Evolutionary conservation across 2,113 vertebrate genomes (phyloP).

Genomic region (Onychorhynchus coronatus): DNA sequence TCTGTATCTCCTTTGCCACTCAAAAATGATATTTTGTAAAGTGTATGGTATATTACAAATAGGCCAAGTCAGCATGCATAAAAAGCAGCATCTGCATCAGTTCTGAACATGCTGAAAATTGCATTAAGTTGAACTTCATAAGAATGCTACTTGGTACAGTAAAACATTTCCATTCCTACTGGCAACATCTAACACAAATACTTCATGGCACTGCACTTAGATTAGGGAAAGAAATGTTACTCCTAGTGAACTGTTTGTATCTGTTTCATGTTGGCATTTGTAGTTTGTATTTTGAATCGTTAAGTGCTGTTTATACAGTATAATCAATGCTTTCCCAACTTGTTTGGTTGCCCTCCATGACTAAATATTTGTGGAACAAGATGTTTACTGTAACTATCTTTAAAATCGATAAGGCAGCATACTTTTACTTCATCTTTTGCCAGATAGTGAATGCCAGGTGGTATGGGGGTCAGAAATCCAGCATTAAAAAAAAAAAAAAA

Average conservation of each 20-base stretch:
- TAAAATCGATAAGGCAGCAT: conserved; percentile 58
- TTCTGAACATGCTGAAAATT: conserved; percentile 61
- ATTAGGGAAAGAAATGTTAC: conserved; percentile 55
- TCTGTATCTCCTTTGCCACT: conserved; percentile 22
- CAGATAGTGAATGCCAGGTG: conserved; percentile 53
- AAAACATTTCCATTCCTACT: conserved; percentile 57
- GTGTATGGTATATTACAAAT: conserved; percentile 32
- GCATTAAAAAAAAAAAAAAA: background rate
- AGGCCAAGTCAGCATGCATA: conserved; percentile 48
- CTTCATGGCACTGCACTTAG: conserved; percentile 56
- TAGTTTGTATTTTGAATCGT: conserved; percentile 72
- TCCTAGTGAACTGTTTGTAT: conserved; percentile 70
- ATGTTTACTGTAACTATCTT: conserved; percentile 63
- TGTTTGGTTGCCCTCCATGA: conserved; percentile 64
- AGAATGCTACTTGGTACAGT: conserved; percentile 12
- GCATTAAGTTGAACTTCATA: conserved; percentile 43
- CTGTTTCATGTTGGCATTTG: conserved; percentile 62
- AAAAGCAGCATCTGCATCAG: conserved; percentile 17
- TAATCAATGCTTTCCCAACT: conserved; percentile 66
- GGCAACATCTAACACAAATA: conserved; percentile 41
- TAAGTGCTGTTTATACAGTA: conserved; percentile 67
- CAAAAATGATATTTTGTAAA: conserved; percentile 38
- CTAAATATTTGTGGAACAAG: conserved; percentile 73
- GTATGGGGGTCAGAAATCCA: conserved; percentile 45
- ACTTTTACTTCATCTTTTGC: conserved; percentile 65